A percentile compares a stretch with the other conserved stretches of the same genome.
These are phyloP conservation scores for Epistrophe grossulariae DNA, from an alignment of 2,888 invertebrate genomes.

Conservation along the genomic window DNA sequence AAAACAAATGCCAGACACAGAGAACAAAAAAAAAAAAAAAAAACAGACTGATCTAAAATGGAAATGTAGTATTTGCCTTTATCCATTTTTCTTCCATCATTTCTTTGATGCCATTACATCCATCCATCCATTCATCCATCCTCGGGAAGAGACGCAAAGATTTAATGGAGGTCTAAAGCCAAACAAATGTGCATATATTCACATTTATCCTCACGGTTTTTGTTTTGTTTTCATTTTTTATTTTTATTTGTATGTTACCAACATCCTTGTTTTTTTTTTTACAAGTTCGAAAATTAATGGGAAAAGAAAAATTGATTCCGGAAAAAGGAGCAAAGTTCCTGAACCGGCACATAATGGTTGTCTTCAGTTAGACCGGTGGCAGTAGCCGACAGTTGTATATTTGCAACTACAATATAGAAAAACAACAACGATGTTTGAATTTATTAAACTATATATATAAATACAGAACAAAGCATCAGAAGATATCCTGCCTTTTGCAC, in stretches of 20 bases:
- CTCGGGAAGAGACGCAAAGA: constrained; percentile 58
- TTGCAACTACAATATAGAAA: not conserved
- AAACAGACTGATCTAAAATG: constrained; percentile 67
- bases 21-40: constrained; percentile 47
- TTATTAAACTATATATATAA: constrained; percentile 51
- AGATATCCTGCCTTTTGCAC: constrained; percentile 29
- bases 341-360: constrained; percentile 54
- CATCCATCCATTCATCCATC: not conserved
- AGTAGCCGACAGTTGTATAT: constrained; percentile 19
- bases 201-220: constrained; percentile 57
- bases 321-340: constrained; percentile 41
- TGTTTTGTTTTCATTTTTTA: constrained; percentile 4
- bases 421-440: constrained; percentile 43
- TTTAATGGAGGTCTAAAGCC: constrained; percentile 72
- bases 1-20: constrained; percentile 58
- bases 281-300: constrained; percentile 69
- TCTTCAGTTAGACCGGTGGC: constrained; percentile 37
- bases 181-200: constrained; percentile 73
- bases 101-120: constrained; percentile 23
- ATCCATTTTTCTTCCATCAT: constrained; percentile 43
- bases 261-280: constrained; percentile 41
- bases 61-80: constrained; percentile 67
- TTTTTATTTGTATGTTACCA: not conserved
- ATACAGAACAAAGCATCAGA: constrained; percentile 33
- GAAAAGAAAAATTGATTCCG: constrained; percentile 68